Evolutionary conservation across 1,140 invertebrate species (phyloP), one percentile per base, ranked within the genome.

Genomic region (Drosophila sucinea): DNA sequence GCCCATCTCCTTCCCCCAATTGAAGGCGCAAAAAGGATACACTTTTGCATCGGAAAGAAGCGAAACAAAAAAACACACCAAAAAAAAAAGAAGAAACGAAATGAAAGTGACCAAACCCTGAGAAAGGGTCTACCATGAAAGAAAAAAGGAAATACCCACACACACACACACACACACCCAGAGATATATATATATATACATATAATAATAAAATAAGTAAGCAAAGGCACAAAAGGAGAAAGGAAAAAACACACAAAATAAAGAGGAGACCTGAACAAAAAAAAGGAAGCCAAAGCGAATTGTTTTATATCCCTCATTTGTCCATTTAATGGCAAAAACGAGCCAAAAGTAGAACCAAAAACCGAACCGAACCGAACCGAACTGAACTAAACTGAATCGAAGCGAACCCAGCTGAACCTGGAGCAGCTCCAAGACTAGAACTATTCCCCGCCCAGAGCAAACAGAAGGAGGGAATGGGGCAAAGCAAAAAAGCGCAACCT

Each of bases 291-390:
- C 85, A 91, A 73, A 86, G 80, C 73, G 90, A 91, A 91, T 91
- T 91, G 82, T 91, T 91, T 91, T 91, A 91, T 91, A 91, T 91
- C 90, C 85, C 84, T 91, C 89, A 91, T 91, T 91, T 91, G 85
- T 91, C 81, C 89, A 90, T 91, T 91, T 91, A 91, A 91, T 91
- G 89, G 89, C 74, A 73, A 82, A 90, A 90, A 90, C 87, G 87
- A 90, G 87, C 80, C 60, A 51, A 70, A 63, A 51, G 47, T 33
- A 29, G 64, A 65, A 65, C 11, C 64, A 38, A 38, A 33, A 38
- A 55, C 70, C 55, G 23, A 62, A 44, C 67, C 17, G 33, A 38
- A 60, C 32, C n/a, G 35, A 44, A 17, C 33, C 40, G 3, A 8
- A 33, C n/a, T n/a, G 27, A 58, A 32, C 30, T 17, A 7, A 63